phyloP scores from a whole-genome alignment of 2,888 invertebrate genomes.

The Pharmacophagus antenor region DNA sequence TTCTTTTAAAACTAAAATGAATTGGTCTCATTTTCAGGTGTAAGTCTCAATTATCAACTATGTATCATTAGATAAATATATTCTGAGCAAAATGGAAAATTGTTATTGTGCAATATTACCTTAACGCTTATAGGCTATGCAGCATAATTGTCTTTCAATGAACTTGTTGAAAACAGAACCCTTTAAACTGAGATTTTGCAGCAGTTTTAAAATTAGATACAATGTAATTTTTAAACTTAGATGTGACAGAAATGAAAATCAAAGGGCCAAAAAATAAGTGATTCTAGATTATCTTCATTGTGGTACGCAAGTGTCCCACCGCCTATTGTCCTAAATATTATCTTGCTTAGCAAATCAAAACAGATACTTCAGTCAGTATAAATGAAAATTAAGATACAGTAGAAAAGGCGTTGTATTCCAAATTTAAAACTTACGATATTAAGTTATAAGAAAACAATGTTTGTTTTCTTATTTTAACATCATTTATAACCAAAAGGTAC shows the following conservation, averaged over 20 bases:
- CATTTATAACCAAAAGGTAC: no score
- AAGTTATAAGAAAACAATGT: no score
- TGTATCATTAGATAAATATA: background rate
- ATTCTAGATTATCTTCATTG: background rate
- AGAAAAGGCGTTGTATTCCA: conserved; percentile 3
- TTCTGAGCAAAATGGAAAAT: no score
- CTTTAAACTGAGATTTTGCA: no score
- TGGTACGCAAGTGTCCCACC: background rate
- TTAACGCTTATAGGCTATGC: no score
- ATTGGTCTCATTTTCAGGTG: background rate
- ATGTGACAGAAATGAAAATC: background rate
- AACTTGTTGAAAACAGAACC: no score
- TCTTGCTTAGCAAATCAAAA: conserved; percentile 8
- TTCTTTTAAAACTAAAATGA: background rate
- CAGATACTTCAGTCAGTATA: background rate
- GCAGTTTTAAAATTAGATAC: background rate
- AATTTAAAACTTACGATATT: background rate
- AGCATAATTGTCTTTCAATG: no score
- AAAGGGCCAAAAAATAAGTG: background rate
- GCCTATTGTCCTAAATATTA: conserved; percentile 5
- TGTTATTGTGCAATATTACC: no score
- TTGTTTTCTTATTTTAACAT: no score
- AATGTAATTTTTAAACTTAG: background rate
- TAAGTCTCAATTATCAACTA: background rate
- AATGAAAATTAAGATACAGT: conserved; percentile 18